Evolutionary conservation across 2,888 invertebrate genomes (phyloP).

Genomic region (Chloroclysta siterata): DNA sequence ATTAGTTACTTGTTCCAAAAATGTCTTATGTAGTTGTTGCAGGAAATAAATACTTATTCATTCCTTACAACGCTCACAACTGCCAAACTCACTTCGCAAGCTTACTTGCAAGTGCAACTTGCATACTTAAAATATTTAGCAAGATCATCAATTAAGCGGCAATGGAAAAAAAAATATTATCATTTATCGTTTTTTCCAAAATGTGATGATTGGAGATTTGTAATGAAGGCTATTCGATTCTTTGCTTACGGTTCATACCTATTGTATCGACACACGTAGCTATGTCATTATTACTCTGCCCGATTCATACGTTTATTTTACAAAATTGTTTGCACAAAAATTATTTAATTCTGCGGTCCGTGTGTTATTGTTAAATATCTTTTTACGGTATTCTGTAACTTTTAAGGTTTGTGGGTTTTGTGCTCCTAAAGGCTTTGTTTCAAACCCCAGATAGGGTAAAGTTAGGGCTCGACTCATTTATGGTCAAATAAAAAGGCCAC

Average conservation of each 20-base stretch:
- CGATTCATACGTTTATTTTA: slow-evolving; percentile 63
- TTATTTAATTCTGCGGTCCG: slow-evolving; percentile 48
- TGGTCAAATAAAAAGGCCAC: slow-evolving; percentile 3
- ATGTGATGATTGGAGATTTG: too few relatives aligned
- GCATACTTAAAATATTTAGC: too few relatives aligned
- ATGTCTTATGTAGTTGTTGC: too few relatives aligned
- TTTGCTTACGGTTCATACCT: slow-evolving; percentile 24
- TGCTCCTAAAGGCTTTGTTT: slow-evolving; percentile 17
- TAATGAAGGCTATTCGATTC: neutral
- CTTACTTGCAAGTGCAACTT: too few relatives aligned
- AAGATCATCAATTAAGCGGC: too few relatives aligned
- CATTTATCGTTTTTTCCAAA: too few relatives aligned
- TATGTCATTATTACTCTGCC: slow-evolving; percentile 31
- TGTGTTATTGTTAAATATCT: slow-evolving; percentile 37
- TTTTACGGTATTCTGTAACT: slow-evolving; percentile 35
- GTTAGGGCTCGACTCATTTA: neutral
- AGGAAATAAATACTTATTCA: too few relatives aligned
- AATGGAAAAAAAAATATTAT: too few relatives aligned
- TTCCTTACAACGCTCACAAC: too few relatives aligned
- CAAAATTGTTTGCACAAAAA: slow-evolving; percentile 62
- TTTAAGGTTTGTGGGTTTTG: slow-evolving; percentile 36
- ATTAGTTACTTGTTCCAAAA: too few relatives aligned
- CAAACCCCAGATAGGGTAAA: slow-evolving; percentile 7
- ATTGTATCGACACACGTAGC: too few relatives aligned
- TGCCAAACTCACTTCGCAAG: too few relatives aligned